phyloP scores from a whole-genome alignment of 2,113 vertebrate species.

The Chaetodon trifascialis region DNA sequence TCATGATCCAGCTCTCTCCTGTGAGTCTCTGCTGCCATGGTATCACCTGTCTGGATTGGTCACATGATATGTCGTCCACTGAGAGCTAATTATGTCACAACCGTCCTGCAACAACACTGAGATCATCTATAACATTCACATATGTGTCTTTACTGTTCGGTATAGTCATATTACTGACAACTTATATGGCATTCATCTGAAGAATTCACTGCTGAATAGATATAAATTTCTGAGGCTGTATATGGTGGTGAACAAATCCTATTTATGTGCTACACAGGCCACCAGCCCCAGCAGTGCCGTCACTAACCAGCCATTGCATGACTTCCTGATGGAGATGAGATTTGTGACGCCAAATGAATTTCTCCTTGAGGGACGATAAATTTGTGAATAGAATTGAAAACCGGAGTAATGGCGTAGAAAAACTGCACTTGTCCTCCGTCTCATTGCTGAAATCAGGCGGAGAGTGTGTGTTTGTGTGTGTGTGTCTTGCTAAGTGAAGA shows the following conservation, averaged over 20 bases:
- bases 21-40: constrained; percentile 71
- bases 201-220: constrained; percentile 8
- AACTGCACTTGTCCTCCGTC: constrained; percentile 70
- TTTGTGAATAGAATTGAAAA: constrained; percentile 80
- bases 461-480: constrained; percentile 17
- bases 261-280: constrained; percentile 52
- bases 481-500: constrained; percentile 55
- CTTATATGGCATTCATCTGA: background rate
- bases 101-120: constrained; percentile 55
- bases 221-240: constrained; percentile 18
- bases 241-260: constrained; percentile 51
- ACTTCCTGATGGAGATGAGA: constrained; percentile 79
- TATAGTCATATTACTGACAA: constrained; percentile 1
- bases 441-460: constrained; percentile 57
- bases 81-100: constrained; percentile 80
- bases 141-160: constrained; percentile 19
- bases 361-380: constrained; percentile 81
- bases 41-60: constrained; percentile 74
- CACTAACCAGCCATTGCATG: constrained; percentile 74
- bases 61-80: constrained; percentile 72
- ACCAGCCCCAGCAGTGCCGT: constrained; percentile 56
- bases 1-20: constrained; percentile 54
- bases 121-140: constrained; percentile 40
- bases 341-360: constrained; percentile 79
- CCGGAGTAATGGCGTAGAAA: constrained; percentile 78